Evolutionary conservation across 2,888 invertebrate genomes (phyloP).

Genomic region (Tetranychus piercei): DNA sequence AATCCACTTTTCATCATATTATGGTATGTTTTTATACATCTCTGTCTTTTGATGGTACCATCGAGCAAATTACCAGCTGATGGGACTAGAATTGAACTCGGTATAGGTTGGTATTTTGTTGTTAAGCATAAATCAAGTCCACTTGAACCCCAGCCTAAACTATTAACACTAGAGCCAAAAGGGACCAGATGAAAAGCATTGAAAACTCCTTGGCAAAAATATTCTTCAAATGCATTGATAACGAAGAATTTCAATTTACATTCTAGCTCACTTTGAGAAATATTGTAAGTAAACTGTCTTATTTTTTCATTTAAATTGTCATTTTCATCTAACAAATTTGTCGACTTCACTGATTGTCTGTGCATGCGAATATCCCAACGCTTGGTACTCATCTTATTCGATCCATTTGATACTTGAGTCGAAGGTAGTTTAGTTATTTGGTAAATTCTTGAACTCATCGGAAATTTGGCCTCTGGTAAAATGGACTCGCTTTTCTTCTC

Average conservation of each 20-base stretch:
- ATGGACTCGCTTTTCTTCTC: not conserved
- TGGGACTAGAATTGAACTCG: not conserved
- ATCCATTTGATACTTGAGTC: not conserved
- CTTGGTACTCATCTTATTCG: not conserved
- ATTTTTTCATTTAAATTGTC: not conserved
- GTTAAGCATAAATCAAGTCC: not conserved
- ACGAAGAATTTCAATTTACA: not conserved
- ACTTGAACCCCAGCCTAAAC: not conserved
- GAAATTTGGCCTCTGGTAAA: not conserved
- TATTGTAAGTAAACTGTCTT: not conserved
- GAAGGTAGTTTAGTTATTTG: not conserved
- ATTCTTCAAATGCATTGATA: not conserved
- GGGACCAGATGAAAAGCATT: not conserved
- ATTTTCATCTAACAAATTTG: not conserved
- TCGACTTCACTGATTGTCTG: not conserved
- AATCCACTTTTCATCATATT: not conserved
- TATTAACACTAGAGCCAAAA: not conserved
- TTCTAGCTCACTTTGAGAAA: not conserved
- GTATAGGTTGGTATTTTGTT: not conserved
- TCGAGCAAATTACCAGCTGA: not conserved
- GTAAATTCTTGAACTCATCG: not conserved
- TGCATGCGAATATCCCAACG: not conserved
- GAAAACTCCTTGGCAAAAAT: not conserved
- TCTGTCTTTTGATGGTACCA: not conserved
- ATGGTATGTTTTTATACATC: not conserved